These are phyloP conservation scores for Epinephelus lanceolatus DNA, from an alignment of 2,113 vertebrate genomes.

Conservation along the genomic window DNA sequence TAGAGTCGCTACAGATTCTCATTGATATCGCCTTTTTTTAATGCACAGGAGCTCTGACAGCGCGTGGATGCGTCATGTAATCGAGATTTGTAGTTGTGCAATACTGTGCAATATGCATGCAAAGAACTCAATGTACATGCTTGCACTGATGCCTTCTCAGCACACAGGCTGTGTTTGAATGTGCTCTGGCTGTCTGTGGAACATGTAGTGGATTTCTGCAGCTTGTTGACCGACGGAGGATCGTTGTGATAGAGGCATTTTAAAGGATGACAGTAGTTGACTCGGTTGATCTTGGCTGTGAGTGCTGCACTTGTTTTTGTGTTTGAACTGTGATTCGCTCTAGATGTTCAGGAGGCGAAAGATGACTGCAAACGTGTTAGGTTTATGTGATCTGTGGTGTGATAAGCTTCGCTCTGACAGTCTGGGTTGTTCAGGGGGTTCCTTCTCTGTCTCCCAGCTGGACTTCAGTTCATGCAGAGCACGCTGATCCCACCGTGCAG, in stretches of 20 bases:
- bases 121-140: not conserved
- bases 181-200: not conserved
- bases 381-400: conserved; percentile 30
- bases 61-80: not conserved
- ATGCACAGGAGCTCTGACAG: conserved; percentile 20
- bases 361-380: conserved; percentile 31
- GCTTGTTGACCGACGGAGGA: not conserved
- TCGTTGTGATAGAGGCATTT: not conserved
- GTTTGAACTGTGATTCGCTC: not conserved
- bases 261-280: conserved; percentile 5
- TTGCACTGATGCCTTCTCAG: conserved; percentile 2
- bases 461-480: conserved; percentile 43
- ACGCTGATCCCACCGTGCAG: conserved; percentile 33
- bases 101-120: conserved; percentile 5
- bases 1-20: not conserved
- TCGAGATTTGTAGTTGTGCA: not conserved
- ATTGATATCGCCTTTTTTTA: conserved; percentile 23
- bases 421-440: conserved; percentile 15
- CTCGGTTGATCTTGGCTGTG: not conserved
- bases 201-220: conserved; percentile 20
- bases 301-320: not conserved
- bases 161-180: not conserved
- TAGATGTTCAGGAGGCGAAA: not conserved
- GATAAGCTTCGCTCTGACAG: conserved; percentile 21
- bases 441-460: conserved; percentile 31